Evolutionary conservation across 2,797 vertebrate species (phyloP), one percentile per base, ranked within the genome.

Genomic region (Sebastes minor): DNA sequence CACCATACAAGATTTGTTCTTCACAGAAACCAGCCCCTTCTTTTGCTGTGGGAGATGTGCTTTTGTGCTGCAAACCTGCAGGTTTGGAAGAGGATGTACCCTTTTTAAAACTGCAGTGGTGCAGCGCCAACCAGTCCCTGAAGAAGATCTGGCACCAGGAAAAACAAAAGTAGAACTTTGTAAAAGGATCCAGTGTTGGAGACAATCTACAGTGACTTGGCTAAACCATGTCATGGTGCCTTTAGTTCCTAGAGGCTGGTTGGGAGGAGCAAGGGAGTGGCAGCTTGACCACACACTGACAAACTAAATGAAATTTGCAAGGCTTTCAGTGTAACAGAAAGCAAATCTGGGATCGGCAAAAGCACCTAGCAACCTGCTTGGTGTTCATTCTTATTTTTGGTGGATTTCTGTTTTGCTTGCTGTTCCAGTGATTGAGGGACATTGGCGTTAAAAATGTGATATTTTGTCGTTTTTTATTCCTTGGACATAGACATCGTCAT

Each of bases 201-300:
- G 38, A 32, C 55, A 9, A 52, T 53, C 73, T 59, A 55, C 79
- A 46, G 78, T 18, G 74, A 76, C 60, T 71, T 42, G 4, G 60
- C 72, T 78, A 11, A 78, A 69, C 60, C 49, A 62, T 74, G 52
- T 71, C 25, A 6, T 35, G 62, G 72, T 81, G 68, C 53, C 64
- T 68, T 69, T 30, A 60, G 32, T 28, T 49, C 68, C 73, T 68
- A 6, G 71, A 64, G 72, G 62, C 71, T 71, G 76, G 62, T 30
- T 73, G 42, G 75, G 59, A 78, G 53, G 73, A 79, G 61, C n/a
- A 49, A 59, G 82, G 86, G 83, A 82, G 85, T 71, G 84, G 78
- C 83, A 30, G 59, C 22, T 52, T 81, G 72, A 87, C 76, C 86
- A 79, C 81, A 64, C 76, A 8, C 74, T 56, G 49, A 69, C 80